Evolutionary conservation across 2,888 invertebrate genomes (phyloP).

Genomic region (Ophonus ardosiacus): DNA sequence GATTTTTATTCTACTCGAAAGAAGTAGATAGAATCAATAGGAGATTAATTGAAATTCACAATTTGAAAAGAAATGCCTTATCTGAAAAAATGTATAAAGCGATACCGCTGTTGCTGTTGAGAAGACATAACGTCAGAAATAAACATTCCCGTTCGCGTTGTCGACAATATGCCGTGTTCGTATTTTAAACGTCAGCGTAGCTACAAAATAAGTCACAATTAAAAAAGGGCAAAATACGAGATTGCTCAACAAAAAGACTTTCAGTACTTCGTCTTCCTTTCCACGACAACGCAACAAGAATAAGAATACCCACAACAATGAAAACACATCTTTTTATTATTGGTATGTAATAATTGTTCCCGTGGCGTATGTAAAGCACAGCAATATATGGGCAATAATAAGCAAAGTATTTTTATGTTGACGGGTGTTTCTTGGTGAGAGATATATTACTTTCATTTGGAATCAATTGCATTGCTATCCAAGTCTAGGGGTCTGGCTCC

Average conservation of each 20-base stretch:
- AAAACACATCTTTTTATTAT: no score
- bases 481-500: slow-evolving; percentile 65
- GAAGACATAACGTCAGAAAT: slow-evolving; percentile 37
- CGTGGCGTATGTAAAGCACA: background rate
- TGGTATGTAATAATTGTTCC: no score
- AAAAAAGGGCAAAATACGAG: slow-evolving; percentile 45
- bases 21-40: background rate
- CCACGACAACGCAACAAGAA: background rate
- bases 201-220: slow-evolving; percentile 48
- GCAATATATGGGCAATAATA: slow-evolving; percentile 66
- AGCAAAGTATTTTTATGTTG: slow-evolving; percentile 74
- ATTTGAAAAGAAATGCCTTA: slow-evolving; percentile 18
- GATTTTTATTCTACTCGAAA: background rate
- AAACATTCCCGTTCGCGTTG: slow-evolving; percentile 30
- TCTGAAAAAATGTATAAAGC: slow-evolving; percentile 44
- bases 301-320: no score
- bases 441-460: slow-evolving; percentile 76
- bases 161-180: slow-evolving; percentile 43
- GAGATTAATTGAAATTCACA: slow-evolving; percentile 42
- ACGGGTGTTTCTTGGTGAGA: slow-evolving; percentile 72
- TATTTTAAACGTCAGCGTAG: slow-evolving; percentile 34
- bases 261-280: background rate
- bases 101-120: slow-evolving; percentile 9
- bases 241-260: slow-evolving; percentile 17
- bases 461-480: slow-evolving; percentile 75